Base-by-base conservation (phyloP, 2,797 vertebrate species). In the Monodelphis domestica region DNA sequence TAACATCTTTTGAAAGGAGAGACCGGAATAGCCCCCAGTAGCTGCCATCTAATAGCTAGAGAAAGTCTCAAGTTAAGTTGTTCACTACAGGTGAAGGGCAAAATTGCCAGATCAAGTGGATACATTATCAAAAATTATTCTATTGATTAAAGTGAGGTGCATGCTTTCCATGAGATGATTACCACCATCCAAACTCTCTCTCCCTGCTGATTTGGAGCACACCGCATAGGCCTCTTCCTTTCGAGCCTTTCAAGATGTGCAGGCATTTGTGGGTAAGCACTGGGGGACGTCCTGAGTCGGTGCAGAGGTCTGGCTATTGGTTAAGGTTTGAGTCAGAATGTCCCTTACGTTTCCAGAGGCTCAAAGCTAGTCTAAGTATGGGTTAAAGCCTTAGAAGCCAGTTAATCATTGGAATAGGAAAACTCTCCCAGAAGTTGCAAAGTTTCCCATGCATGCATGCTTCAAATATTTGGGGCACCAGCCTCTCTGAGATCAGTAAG, bases 101-200 rank as follows among this genome's bases (percentile, higher is more conserved):
- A 97, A 98, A 98, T 98, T 98, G 97, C 89, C 54, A 88, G 94
- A 98, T 98, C 96, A 97, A 97, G 94, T 98, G 97, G 96, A 93
- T 96, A 51, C 97, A 98, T 97, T 93, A 96, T 97, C 96, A 97
- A 96, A 98, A 98, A 98, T 97, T 97, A 98, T 97, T 98, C 97
- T 97, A 97, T 97, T 98, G 98, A 97, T 98, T 98, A 97, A 98
- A 96, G 94, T 12, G 93, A 93, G 90, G 91, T 92, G 93, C 92
- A n/a, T 95, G 93, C 88, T 91, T 97, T 97, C 93, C 96, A 91
- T 26, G 93, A 94, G 97, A 97, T 96, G 93, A 96, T 94, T 97
- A 88, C 93, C 92, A 51, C 96, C 93, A 90, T 97, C 95, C 94
- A 94, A 97, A 97, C 89, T 96, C 95, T 96, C 96, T 96, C 91